phyloP scores from a whole-genome alignment of 2,113 vertebrate species.

The Lampris incognitus region DNA sequence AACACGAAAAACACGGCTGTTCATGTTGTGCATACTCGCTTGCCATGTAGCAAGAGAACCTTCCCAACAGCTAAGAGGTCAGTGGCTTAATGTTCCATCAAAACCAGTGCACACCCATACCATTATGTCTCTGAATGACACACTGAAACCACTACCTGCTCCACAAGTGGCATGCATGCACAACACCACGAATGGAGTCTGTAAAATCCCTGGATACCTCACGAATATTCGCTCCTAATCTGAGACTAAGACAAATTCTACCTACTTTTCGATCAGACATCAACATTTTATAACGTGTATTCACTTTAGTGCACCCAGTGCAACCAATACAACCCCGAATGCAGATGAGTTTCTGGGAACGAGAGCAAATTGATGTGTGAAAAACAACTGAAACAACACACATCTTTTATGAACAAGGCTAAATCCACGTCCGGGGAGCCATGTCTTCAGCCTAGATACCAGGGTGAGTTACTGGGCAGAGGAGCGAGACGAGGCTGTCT shows the following conservation, averaged over 20 bases:
- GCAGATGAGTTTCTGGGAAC: slow-evolving; percentile 8
- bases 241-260: not conserved
- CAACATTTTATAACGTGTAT: not conserved
- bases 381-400: slow-evolving; percentile 16
- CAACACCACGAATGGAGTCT: too few relatives aligned
- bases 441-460: slow-evolving; percentile 31
- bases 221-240: too few relatives aligned
- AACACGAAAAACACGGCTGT: too few relatives aligned
- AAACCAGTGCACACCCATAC: slow-evolving; percentile 10
- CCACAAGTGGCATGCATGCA: not conserved
- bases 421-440: slow-evolving; percentile 20
- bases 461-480: slow-evolving; percentile 37
- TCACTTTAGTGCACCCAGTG: slow-evolving; percentile 3
- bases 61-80: too few relatives aligned
- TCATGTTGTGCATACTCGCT: too few relatives aligned
- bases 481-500: slow-evolving; percentile 27
- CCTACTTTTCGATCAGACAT: not conserved
- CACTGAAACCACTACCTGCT: slow-evolving; percentile 1
- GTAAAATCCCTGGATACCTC: too few relatives aligned
- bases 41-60: too few relatives aligned
- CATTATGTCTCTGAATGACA: slow-evolving; percentile 3
- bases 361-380: slow-evolving; percentile 5
- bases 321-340: slow-evolving; percentile 1
- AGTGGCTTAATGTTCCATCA: not conserved
- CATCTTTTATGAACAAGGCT: slow-evolving; percentile 1